A percentile compares a stretch with the other conserved stretches of the same genome.
phyloP scores from a whole-genome alignment of 2,797 vertebrate species.

The Strix occidentalis region DNA sequence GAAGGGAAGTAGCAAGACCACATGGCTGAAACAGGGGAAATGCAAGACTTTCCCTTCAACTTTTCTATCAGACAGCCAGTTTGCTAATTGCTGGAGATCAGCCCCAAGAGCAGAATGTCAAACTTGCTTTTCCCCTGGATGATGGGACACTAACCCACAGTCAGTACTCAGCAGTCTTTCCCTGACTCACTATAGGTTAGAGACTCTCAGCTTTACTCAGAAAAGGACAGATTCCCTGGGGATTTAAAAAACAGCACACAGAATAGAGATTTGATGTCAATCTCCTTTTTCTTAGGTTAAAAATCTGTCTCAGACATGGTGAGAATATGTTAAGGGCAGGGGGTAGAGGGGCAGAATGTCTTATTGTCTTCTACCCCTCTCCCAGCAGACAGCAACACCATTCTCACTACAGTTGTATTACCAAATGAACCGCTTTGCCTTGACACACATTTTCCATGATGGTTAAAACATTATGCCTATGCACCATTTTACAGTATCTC shows the following conservation, averaged over 20 bases:
- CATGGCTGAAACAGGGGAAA: background rate
- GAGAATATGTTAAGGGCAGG: background rate
- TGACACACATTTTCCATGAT: background rate
- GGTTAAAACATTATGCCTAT: background rate
- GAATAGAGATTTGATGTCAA: background rate
- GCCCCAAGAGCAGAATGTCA: background rate
- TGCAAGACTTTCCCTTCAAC: background rate
- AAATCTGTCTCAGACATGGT: background rate
- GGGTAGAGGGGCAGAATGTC: background rate
- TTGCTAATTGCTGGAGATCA: background rate
- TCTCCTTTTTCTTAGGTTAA: background rate
- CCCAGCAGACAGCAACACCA: background rate
- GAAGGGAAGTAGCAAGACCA: background rate
- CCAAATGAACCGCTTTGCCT: background rate
- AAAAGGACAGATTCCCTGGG: background rate
- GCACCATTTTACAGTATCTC: background rate
- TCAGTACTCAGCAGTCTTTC: background rate
- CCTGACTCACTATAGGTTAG: background rate
- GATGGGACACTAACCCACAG: background rate
- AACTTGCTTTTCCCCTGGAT: background rate
- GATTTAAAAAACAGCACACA: background rate
- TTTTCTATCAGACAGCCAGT: background rate
- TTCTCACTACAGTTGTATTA: background rate
- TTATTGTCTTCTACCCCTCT: background rate
- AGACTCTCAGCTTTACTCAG: background rate